Percentiles rank a stretch among this genome's conserved stretches.
phyloP scores from a whole-genome alignment of 2,113 vertebrate genomes.

The Eulemur rufifrons region DNA sequence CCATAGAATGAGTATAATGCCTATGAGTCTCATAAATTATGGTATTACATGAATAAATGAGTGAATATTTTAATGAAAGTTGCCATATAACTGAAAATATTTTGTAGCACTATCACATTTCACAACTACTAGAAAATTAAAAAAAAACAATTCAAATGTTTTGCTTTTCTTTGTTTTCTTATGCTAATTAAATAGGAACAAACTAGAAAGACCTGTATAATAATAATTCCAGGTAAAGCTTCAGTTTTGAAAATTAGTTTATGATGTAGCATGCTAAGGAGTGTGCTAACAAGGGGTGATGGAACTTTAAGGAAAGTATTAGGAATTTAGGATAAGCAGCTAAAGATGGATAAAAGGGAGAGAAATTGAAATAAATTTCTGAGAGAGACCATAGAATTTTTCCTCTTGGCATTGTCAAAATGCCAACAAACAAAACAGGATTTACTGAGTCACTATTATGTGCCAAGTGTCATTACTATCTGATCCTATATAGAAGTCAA shows the following conservation, averaged over 20 bases:
- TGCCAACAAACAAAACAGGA: background rate
- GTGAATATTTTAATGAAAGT: background rate
- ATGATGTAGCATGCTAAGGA: background rate
- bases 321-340: background rate
- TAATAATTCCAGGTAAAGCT: background rate
- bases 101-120: constrained; percentile 3
- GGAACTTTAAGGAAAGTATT: background rate
- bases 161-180: background rate
- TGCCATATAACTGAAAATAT: background rate
- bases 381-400: background rate
- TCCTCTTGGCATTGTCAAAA: background rate
- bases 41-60: constrained; percentile 29
- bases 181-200: background rate
- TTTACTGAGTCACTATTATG: background rate
- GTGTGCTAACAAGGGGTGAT: background rate
- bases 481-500: background rate
- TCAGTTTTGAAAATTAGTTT: constrained; percentile 39
- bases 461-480: background rate
- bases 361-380: constrained; percentile 16
- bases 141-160: background rate
- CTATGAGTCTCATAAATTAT: constrained; percentile 3
- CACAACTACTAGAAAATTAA: constrained; percentile 34
- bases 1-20: background rate
- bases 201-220: background rate
- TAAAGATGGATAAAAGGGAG: background rate